Base-by-base conservation (phyloP, 1,140 invertebrate species). In the Heliconius nattereri region DNA sequence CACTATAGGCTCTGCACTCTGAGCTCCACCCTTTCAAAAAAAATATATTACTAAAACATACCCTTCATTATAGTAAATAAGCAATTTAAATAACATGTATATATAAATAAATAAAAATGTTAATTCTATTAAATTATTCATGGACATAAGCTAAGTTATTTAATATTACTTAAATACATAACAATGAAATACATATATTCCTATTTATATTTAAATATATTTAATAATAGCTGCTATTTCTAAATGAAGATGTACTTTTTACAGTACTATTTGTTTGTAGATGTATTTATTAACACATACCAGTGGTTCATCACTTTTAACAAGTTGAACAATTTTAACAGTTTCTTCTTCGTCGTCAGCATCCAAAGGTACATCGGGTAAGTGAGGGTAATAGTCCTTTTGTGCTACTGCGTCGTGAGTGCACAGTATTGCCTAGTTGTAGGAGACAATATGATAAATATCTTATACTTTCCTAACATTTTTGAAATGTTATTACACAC, bases 281-380 rank as follows among this genome's bases (percentile, higher is more conserved):
- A 26, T 5, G 11, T n/a, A 66, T 23, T 66, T 66, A 29, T n/a
- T 6, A 72, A 78, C 83, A 85, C 97, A 96, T 96, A 99, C 98
- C 97, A 99, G 94, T 70, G 98, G 98, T 94, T 99, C 98, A 93
- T 99, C 98, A 93, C 98, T 98, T 94, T 99, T 99, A 37, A 99
- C 98, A 78, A 99, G 95, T 94, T 99, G 98, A 35, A 99, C 98
- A 92, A 99, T 99, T 95, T 99, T 99, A 75, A 99, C 97, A 45
- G 98, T 98, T 92, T 98, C 98, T 93, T 99, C 98, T 90, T 98
- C 98, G 88, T 98, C 97, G 90, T 98, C 98, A 20, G 97, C 96
- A 89, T 98, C 98, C 71, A 97, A 90, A 37, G 98, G 98, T 83
- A 98, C 96, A 88, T 98, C 98, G 2, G 98, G 97, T 78, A 99